Conservation (phyloP, 2,888 invertebrate species). For the Ophioninae sp. region DNA sequence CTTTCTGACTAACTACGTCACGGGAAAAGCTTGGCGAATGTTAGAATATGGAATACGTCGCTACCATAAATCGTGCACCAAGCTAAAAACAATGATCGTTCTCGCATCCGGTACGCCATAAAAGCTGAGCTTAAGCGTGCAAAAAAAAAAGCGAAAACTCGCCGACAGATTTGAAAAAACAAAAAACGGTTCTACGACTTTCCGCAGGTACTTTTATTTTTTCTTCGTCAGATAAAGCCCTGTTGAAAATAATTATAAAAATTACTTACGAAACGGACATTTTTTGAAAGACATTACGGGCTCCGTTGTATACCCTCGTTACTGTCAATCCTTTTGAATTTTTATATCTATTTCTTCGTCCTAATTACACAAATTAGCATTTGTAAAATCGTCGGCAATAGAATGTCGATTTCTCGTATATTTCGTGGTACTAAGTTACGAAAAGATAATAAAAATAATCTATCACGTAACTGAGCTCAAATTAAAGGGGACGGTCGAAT, state of each 20-base stretch:
- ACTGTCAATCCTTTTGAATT: constrained; percentile 23
- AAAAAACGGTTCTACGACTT: neutral
- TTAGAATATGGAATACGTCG: constrained; percentile 63
- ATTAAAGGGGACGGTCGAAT: too few species aligned
- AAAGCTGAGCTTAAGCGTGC: constrained; percentile 24
- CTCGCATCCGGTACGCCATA: constrained; percentile 44
- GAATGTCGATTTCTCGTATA: too few species aligned
- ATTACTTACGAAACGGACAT: neutral
- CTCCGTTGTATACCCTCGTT: constrained; percentile 17
- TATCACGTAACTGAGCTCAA: too few species aligned
- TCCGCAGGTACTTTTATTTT: constrained; percentile 40
- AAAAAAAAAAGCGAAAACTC: neutral
- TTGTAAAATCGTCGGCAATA: too few species aligned
- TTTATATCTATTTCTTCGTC: neutral
- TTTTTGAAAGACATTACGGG: constrained; percentile 13
- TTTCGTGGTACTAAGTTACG: too few species aligned
- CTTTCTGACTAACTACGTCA: constrained; percentile 37
- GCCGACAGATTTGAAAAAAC: constrained; percentile 1
- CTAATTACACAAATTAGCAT: neutral
- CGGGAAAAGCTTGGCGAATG: constrained; percentile 53
- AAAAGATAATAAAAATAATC: too few species aligned
- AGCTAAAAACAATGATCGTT: constrained; percentile 59
- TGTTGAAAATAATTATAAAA: constrained; percentile 43
- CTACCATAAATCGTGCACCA: constrained; percentile 51
- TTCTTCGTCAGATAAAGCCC: constrained; percentile 38